Evolutionary conservation across 2,888 invertebrate genomes (phyloP).

Genomic region (Dusona sp.): DNA sequence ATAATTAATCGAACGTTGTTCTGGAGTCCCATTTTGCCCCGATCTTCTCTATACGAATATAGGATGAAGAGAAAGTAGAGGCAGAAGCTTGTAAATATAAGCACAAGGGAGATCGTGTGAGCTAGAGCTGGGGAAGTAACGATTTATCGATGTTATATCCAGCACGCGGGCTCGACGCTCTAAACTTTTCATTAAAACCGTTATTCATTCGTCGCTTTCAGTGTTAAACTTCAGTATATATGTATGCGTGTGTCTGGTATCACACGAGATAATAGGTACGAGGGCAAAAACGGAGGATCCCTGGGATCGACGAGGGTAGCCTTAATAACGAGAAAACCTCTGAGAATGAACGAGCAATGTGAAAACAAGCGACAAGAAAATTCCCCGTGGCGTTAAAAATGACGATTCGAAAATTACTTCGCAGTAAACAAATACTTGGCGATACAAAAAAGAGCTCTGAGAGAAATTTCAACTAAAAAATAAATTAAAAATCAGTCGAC

Average conservation of each 20-base stretch:
- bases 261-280: constrained; percentile 17
- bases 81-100: constrained; percentile 13
- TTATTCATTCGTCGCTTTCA: constrained; percentile 70
- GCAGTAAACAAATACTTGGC: not conserved
- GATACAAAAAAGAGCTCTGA: not conserved
- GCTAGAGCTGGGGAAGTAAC: constrained; percentile 47
- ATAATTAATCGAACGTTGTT: not conserved
- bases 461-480: not conserved
- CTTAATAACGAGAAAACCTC: constrained; percentile 48
- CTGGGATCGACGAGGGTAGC: constrained; percentile 34
- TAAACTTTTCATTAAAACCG: constrained; percentile 73
- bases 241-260: not conserved
- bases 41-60: not conserved
- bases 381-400: constrained; percentile 6
- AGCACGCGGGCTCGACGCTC: constrained; percentile 63
- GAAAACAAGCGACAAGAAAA: constrained; percentile 34
- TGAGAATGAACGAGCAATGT: constrained; percentile 26
- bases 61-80: not conserved
- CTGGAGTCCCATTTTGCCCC: not conserved
- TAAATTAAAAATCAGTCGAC: not conserved
- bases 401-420: not conserved
- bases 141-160: constrained; percentile 73
- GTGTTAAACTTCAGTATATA: not conserved
- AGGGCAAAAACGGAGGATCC: constrained; percentile 40
- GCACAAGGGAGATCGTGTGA: constrained; percentile 21